phyloP scores from a whole-genome alignment of 2,888 invertebrate species.

The Seira musarum region DNA sequence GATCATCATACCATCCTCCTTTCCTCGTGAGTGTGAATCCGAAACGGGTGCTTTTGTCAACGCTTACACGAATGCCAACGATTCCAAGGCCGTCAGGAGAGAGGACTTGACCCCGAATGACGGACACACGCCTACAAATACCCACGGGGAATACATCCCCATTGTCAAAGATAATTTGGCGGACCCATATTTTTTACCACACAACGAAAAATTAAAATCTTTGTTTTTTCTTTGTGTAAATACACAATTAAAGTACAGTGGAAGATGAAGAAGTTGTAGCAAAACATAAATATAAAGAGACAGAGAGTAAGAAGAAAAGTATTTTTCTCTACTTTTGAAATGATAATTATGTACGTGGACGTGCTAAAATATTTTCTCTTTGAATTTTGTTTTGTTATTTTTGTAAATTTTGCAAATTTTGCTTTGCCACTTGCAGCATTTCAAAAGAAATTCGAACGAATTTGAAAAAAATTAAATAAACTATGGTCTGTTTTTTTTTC shows the following conservation, averaged over 20 bases:
- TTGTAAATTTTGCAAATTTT: no score
- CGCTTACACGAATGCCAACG: conserved; percentile 96
- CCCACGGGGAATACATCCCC: conserved; percentile 58
- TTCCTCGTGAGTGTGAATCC: conserved; percentile 96
- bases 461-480: neutral
- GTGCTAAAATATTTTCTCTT: neutral
- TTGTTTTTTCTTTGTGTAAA: conserved; percentile 1
- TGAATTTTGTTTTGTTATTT: neutral
- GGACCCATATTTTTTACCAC: conserved; percentile 44
- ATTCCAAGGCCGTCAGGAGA: conserved; percentile 95
- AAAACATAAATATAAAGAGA: conserved; percentile 9
- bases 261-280: conserved; percentile 8
- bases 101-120: conserved; percentile 97
- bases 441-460: neutral
- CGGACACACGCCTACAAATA: conserved; percentile 94
- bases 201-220: conserved; percentile 2
- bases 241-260: conserved; percentile 21
- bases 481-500: neutral
- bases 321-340: conserved; percentile 9
- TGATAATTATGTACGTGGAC: neutral
- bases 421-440: no score
- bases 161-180: conserved; percentile 55
- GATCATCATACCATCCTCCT: conserved; percentile 90
- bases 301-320: conserved; percentile 23
- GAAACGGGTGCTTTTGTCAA: conserved; percentile 93